Base-by-base conservation (phyloP, 2,888 invertebrate genomes). In the Protula sp. region DNA sequence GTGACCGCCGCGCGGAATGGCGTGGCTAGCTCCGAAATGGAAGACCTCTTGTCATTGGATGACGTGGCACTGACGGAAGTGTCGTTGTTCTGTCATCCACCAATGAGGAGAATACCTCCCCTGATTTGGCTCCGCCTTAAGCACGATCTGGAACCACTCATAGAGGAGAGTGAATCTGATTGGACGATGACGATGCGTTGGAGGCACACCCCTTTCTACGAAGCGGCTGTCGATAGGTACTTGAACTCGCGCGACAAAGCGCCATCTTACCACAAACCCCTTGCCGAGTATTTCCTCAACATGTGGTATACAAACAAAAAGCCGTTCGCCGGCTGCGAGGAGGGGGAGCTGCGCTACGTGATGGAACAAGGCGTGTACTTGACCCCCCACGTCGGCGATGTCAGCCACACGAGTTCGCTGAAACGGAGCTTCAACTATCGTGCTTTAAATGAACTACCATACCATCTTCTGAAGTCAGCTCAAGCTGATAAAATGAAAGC, bases 401-500 rank as follows among this genome's bases (percentile, higher is more conserved):
- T 14, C 9, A 38, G 38, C 19, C 9, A 38, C 19, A 38, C 38
- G 38, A 38, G 38, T 38, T 22, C 53, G n/a, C 3, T 66, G 66
- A 27, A 61, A 58, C 26, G 70, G 67, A 65, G 71, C 27, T 89
- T 87, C 81, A 91, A 92, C 82, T 85, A 87, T 54, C 84, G 92
- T 72, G 89, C 89, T 82, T 84, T 91, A 64, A 89, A 89, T 77
- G 92, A 92, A 81, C 84, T 92, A 54, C 91, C 92, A 52, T 89
- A 86, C 82, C 90, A 91, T 74, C 86, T 87, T 76, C 86, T 87
- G 77, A 86, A 87, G 70, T 70, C 75, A 78, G 83, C 70, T 82
- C 86, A 70, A 64, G 64, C 64, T 29, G 86, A 72, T 2, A 58
- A 63, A 22, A 85, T 89, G 59, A 85, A 85, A 67, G 87, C 87